Percentiles rank a stretch among this genome's conserved stretches.
Conservation (phyloP, 2,797 vertebrate species). For the Mus spretus region DNA sequence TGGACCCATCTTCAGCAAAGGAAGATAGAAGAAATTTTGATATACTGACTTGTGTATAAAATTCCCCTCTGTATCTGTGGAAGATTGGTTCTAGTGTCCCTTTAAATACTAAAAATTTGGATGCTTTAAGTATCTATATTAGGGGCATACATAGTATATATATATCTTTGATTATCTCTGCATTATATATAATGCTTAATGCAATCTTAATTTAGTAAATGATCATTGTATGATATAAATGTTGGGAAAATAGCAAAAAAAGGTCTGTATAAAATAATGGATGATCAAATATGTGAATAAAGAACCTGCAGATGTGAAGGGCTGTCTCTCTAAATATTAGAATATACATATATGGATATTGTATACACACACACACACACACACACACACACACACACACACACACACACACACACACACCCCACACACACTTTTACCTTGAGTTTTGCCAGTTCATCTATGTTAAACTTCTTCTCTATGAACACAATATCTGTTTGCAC, state of each 20-base stretch:
- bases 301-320: background rate
- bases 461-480: background rate
- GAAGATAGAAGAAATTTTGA: background rate
- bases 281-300: background rate
- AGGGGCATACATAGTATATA: background rate
- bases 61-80: background rate
- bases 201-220: background rate
- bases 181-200: background rate
- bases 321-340: background rate
- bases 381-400: background rate
- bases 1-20: background rate
- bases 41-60: background rate
- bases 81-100: background rate
- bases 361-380: background rate
- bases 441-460: background rate
- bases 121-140: background rate
- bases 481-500: background rate
- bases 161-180: background rate
- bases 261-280: background rate
- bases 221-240: background rate
- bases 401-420: too few relatives aligned
- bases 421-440: conserved; percentile 22
- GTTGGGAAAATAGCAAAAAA: background rate
- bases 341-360: background rate
- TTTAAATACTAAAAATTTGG: background rate